Evolutionary conservation across 2,888 invertebrate genomes (phyloP).

Genomic region (Athetis lepigone): DNA sequence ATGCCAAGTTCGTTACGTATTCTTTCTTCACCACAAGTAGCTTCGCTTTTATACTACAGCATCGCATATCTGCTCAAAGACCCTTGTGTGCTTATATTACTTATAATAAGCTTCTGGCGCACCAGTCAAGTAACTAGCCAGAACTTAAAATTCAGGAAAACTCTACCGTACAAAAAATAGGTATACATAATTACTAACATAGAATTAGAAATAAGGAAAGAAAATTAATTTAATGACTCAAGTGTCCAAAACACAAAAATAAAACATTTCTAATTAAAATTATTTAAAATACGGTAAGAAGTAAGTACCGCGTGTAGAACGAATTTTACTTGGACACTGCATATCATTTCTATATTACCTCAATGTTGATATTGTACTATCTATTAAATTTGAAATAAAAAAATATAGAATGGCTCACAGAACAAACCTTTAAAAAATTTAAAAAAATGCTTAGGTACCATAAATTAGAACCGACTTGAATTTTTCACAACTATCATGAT

Average conservation of each 20-base stretch:
- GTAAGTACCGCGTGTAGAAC: no score
- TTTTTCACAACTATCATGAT: background rate
- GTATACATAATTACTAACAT: background rate
- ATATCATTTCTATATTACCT: no score
- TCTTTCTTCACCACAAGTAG: slow-evolving; percentile 9
- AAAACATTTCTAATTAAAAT: no score
- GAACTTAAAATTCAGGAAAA: slow-evolving; percentile 2
- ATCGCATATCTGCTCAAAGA: slow-evolving; percentile 30
- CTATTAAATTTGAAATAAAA: no score
- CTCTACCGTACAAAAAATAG: background rate
- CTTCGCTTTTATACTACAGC: slow-evolving; percentile 11
- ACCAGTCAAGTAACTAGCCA: background rate
- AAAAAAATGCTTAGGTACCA: background rate
- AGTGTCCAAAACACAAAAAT: no score
- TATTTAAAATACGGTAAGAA: no score
- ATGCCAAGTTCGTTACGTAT: slow-evolving; percentile 1
- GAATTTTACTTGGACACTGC: no score
- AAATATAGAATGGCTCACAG: no score
- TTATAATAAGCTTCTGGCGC: slow-evolving; percentile 23
- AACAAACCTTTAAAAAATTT: background rate
- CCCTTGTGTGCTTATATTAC: slow-evolving; percentile 28
- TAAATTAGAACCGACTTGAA: background rate
- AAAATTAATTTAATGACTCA: no score
- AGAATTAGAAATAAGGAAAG: no score
- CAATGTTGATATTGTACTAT: no score